A percentile compares a stretch with the other conserved stretches of the same genome.
These are phyloP conservation scores for Momotus momota DNA, from an alignment of 2,797 vertebrate species.

Conservation along the genomic window DNA sequence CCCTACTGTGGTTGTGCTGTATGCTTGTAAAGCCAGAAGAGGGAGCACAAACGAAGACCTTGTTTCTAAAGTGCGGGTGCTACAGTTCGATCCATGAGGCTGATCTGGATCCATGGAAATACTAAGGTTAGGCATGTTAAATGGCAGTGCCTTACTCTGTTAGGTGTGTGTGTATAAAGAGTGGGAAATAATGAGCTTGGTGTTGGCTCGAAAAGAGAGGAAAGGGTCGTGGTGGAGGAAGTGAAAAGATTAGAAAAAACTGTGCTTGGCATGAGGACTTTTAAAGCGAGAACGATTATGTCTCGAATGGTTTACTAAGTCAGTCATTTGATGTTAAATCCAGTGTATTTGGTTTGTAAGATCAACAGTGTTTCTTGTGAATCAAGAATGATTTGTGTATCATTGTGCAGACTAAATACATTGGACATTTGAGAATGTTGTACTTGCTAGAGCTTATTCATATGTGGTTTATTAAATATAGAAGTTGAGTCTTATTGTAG, in stretches of 20 bases:
- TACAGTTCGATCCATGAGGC: neutral
- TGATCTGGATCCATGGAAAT: neutral
- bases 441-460: neutral
- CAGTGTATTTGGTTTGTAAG: neutral
- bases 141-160: neutral
- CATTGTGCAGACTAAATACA: neutral
- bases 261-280: neutral
- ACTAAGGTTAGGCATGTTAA: neutral
- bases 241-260: neutral
- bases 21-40: neutral
- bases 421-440: neutral
- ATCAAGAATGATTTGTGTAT: neutral
- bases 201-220: neutral
- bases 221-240: neutral
- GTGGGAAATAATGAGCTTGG: neutral
- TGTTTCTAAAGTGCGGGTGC: neutral
- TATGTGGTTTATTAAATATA: neutral
- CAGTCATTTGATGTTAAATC: neutral
- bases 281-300: neutral
- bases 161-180: fast-evolving
- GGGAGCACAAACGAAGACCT: constrained; percentile 38
- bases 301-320: neutral
- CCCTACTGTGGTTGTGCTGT: neutral
- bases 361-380: neutral
- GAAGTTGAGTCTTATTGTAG: neutral